Evolutionary conservation across 2,113 vertebrate species (phyloP).

Genomic region (Otocyon megalotis): DNA sequence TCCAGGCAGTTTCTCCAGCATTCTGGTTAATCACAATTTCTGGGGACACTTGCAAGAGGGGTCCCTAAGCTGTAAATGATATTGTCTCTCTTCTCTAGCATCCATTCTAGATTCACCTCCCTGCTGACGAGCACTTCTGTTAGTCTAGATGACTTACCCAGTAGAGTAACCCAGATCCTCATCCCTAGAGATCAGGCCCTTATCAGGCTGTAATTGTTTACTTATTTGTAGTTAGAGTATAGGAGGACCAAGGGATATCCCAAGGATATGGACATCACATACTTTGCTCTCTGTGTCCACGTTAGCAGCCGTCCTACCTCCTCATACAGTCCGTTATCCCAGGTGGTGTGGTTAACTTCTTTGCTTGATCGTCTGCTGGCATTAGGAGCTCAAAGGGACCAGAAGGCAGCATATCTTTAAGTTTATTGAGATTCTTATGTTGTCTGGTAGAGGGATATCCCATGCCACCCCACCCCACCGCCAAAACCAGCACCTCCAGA

Average conservation of each 20-base stretch:
- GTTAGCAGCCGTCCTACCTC: neutral
- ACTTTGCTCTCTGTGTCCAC: neutral
- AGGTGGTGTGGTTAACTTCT: neutral
- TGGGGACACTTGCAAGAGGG: neutral
- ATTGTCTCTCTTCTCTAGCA: neutral
- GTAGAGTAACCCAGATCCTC: neutral
- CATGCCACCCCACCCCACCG: neutral
- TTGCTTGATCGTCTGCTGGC: neutral
- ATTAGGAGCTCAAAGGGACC: neutral
- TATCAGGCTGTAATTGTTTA: neutral
- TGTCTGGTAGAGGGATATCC: neutral
- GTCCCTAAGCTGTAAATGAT: neutral
- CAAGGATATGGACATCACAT: neutral
- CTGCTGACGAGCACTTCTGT: neutral
- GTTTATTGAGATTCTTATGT: constrained; percentile 31
- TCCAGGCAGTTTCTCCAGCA: neutral
- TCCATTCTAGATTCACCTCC: neutral
- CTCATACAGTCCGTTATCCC: neutral
- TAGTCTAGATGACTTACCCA: neutral
- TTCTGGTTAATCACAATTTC: neutral
- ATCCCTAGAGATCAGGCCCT: neutral
- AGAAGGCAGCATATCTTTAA: neutral
- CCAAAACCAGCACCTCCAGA: neutral
- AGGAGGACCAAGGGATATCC: neutral
- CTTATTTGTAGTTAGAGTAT: neutral